Evolutionary conservation across 1,140 invertebrate genomes (phyloP).

Genomic region (Bombus haemorrhoidalis): DNA sequence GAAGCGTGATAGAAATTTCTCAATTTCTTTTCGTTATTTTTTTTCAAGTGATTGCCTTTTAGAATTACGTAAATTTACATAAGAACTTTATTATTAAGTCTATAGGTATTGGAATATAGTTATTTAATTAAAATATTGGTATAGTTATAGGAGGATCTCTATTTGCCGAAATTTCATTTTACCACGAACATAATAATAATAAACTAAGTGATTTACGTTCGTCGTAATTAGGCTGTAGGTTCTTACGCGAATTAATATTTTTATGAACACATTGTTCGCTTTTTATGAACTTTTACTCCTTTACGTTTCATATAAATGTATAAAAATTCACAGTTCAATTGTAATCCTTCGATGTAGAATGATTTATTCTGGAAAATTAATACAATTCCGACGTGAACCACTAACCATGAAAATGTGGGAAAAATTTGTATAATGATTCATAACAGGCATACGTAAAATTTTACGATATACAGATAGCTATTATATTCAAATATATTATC

Average conservation of each 20-base stretch:
- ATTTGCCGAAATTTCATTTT: neutral
- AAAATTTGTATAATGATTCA: neutral
- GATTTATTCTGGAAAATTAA: neutral
- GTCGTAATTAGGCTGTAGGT: neutral
- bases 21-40: conserved; percentile 5
- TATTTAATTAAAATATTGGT: neutral
- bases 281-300: neutral
- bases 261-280: neutral
- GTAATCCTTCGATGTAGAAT: neutral
- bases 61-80: neutral
- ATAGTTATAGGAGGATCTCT: too few species aligned
- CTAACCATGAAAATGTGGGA: neutral
- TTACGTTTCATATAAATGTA: neutral
- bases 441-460: neutral
- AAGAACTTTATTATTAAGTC: neutral
- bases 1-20: conserved; percentile 16
- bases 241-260: neutral
- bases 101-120: too few species aligned
- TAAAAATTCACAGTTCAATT: neutral
- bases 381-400: neutral
- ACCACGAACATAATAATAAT: neutral
- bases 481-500: too few species aligned
- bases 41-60: neutral
- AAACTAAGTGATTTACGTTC: neutral
- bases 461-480: neutral